phyloP scores from a whole-genome alignment of 2,888 invertebrate species.

The Gastracanthus pulcherrimus region DNA sequence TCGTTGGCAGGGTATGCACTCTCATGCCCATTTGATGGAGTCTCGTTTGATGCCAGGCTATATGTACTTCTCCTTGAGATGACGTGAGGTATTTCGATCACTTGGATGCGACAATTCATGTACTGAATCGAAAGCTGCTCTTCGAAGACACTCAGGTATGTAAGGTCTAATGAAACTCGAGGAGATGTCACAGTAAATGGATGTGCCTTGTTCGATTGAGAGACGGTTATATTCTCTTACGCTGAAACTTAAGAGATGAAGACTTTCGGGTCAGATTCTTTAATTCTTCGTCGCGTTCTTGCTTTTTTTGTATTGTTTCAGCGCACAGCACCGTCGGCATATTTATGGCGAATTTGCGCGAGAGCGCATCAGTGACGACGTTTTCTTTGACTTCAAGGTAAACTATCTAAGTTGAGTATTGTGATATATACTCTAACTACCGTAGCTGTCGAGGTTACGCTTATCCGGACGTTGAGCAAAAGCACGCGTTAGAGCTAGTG shows the following conservation, averaged over 20 bases:
- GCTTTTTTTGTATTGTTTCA: neutral
- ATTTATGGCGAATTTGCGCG: neutral
- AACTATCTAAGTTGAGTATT: too few relatives aligned
- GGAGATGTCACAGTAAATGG: neutral
- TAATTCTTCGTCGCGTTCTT: constrained; percentile 12
- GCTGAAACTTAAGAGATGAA: neutral
- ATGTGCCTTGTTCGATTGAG: neutral
- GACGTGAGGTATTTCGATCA: neutral
- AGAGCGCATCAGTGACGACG: constrained; percentile 36
- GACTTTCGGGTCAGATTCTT: neutral
- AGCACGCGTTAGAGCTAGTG: neutral
- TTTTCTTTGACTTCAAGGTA: constrained; percentile 24
- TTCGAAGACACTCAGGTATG: neutral
- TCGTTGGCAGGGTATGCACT: too few relatives aligned
- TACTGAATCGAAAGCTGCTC: neutral
- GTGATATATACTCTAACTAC: too few relatives aligned
- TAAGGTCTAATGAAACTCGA: neutral
- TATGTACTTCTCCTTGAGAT: neutral
- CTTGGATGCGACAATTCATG: neutral
- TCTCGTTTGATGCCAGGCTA: neutral
- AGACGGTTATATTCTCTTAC: too few relatives aligned
- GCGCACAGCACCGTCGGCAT: constrained; percentile 14
- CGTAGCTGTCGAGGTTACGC: neutral
- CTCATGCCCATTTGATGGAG: neutral
- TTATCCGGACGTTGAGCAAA: neutral